A percentile compares a stretch with the other conserved stretches of the same genome.
Evolutionary conservation across 2,113 vertebrate genomes (phyloP).

Genomic region (Rhinolophus sinicus): DNA sequence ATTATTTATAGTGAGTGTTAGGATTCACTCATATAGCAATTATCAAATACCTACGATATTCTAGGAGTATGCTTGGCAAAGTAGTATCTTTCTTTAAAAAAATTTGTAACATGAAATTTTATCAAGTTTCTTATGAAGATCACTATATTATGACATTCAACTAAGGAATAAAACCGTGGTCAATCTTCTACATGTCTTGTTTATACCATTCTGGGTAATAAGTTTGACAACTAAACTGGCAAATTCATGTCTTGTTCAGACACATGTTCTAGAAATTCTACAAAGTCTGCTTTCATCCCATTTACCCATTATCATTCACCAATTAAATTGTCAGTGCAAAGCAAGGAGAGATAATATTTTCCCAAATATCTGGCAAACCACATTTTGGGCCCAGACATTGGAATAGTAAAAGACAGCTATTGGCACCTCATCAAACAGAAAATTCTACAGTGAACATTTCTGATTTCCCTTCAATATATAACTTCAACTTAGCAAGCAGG

Average conservation of each 20-base stretch:
- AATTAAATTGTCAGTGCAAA: not conserved
- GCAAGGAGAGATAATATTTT: not conserved
- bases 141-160: not conserved
- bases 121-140: slow-evolving; percentile 7
- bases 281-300: not conserved
- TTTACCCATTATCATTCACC: not conserved
- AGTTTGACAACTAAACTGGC: not conserved
- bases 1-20: not conserved
- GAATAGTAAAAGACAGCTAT: not conserved
- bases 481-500: slow-evolving; percentile 30
- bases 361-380: not conserved
- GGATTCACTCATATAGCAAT: not conserved
- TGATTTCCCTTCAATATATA: not conserved
- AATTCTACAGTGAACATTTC: slow-evolving; percentile 27
- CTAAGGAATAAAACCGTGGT: not conserved
- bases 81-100: slow-evolving; percentile 9
- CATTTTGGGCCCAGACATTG: not conserved
- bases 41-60: not conserved
- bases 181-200: not conserved
- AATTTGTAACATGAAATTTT: not conserved
- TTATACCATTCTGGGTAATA: not conserved
- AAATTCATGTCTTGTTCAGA: not conserved
- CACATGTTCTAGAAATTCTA: not conserved
- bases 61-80: not conserved
- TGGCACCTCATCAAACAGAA: not conserved